phyloP scores from a whole-genome alignment of 1,140 invertebrate genomes.

The Drosophila lini region DNA sequence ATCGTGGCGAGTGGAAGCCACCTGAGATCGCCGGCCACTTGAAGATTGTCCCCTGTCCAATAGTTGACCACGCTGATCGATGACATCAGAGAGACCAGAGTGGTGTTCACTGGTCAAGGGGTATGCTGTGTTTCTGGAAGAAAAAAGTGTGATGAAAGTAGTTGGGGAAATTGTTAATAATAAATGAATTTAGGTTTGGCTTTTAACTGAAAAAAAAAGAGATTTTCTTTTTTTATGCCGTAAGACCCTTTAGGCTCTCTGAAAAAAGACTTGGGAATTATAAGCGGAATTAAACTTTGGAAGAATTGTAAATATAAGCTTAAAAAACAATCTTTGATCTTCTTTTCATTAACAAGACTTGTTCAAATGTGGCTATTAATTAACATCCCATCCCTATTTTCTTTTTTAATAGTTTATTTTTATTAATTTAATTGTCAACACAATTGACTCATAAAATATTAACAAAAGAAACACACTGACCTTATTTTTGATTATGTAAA shows the following conservation, averaged over 20 bases:
- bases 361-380: neutral
- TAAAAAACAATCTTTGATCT: neutral
- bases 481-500: slow-evolving; percentile 7
- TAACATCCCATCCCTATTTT: neutral
- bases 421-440: neutral
- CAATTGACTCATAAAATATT: neutral
- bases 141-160: neutral
- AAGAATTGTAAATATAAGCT: too few species aligned
- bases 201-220: neutral
- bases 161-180: neutral
- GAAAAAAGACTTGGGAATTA: neutral
- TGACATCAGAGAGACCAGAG: slow-evolving; percentile 10
- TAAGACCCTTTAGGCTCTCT: neutral
- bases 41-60: slow-evolving; percentile 26
- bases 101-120: neutral
- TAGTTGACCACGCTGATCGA: slow-evolving; percentile 25
- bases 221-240: neutral
- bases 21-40: slow-evolving; percentile 6
- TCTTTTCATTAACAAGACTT: neutral
- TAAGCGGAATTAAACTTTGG: neutral
- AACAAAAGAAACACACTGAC: neutral
- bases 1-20: neutral
- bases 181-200: too few species aligned
- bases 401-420: neutral
- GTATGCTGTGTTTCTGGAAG: neutral